Conservation (phyloP, 2,888 invertebrate species). For the Chaetogeoica ovagalla region DNA sequence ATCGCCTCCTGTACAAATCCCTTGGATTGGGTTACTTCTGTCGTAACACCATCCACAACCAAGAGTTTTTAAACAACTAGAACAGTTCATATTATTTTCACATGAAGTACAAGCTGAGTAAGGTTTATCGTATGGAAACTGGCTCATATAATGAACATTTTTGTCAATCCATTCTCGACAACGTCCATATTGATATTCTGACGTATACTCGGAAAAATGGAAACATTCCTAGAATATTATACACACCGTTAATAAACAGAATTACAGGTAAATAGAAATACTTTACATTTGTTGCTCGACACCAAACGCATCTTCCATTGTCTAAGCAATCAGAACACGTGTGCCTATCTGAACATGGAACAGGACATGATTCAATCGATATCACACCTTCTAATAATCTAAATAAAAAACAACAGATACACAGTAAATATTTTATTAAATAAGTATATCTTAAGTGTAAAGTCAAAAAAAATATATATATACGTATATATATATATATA, state of each 20-base stretch:
- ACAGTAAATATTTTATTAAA: not conserved
- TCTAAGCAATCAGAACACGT: constrained; percentile 83
- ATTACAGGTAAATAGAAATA: not conserved
- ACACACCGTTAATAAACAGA: not conserved
- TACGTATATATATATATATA: no score
- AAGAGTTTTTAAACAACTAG: constrained; percentile 77
- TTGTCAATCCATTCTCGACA: constrained; percentile 93
- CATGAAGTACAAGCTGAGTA: constrained; percentile 73
- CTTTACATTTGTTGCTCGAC: constrained; percentile 73
- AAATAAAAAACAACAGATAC: constrained; percentile 19
- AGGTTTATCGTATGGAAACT: constrained; percentile 41
- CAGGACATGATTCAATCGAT: constrained; percentile 70
- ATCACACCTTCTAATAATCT: constrained; percentile 43
- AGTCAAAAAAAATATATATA: not conserved
- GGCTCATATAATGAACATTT: constrained; percentile 49
- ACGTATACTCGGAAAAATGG: constrained; percentile 92
- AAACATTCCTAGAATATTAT: constrained; percentile 72
- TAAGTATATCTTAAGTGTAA: not conserved
- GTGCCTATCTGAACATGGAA: constrained; percentile 76
- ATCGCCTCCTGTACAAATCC: constrained; percentile 83
- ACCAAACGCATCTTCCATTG: constrained; percentile 93
- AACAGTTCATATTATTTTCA: constrained; percentile 73
- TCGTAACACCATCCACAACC: constrained; percentile 96
- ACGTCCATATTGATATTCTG: constrained; percentile 89
- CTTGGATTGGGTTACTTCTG: constrained; percentile 82